phyloP scores from a whole-genome alignment of 64 coral and sea anemone species.

The Cladopsammia gracilis region DNA sequence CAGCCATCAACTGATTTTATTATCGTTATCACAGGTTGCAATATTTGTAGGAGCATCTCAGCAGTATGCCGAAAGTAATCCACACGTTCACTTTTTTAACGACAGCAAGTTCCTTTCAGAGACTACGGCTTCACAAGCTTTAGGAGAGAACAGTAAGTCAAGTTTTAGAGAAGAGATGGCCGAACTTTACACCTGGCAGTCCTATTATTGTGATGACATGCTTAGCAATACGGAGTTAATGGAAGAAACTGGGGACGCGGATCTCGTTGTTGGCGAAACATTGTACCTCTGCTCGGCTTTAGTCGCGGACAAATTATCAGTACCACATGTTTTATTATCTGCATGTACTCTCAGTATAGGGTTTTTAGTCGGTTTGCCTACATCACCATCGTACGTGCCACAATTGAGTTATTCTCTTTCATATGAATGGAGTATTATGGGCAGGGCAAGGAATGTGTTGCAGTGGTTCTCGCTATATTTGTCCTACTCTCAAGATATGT shows the following conservation, averaged over 20 bases:
- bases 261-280: slow-evolving; percentile 54
- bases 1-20: background rate
- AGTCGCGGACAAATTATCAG: slow-evolving; percentile 21
- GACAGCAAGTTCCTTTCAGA: background rate
- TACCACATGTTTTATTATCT: slow-evolving; percentile 55
- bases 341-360: background rate
- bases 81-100: slow-evolving; percentile 1
- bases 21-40: background rate
- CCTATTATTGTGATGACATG: slow-evolving; percentile 27
- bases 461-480: background rate
- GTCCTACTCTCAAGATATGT: background rate
- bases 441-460: slow-evolving; percentile 19
- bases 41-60: slow-evolving; percentile 1
- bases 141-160: background rate
- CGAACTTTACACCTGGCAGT: background rate
- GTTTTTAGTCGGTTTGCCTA: background rate
- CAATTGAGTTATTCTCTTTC: background rate
- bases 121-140: background rate
- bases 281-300: slow-evolving; percentile 26
- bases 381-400: slow-evolving; percentile 31
- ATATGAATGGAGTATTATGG: slow-evolving; percentile 19
- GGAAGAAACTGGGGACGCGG: slow-evolving; percentile 11
- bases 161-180: background rate
- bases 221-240: slow-evolving; percentile 3
- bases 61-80: background rate